Base-by-base conservation (phyloP, 2,797 vertebrate genomes). In the Gobio occitaniae region DNA sequence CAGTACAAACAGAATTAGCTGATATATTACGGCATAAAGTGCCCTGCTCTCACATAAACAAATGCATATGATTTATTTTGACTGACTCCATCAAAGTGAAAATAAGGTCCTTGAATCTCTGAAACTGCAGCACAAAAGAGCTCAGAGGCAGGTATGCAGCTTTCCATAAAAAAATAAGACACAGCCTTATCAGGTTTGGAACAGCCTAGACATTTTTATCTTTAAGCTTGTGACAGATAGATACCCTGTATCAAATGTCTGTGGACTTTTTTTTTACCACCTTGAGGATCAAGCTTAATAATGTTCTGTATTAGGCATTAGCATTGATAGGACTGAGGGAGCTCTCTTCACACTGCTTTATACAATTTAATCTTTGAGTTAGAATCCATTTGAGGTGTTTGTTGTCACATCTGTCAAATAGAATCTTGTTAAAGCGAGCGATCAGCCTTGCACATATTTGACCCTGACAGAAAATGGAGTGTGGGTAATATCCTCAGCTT, bases 131-230 rank as follows among this genome's bases (percentile, higher is more conserved):
- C 1, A 4, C 4, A 1, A 72, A 78, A 78, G 66, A 65, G 36
- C 66, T 86, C 2, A 25, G 47, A 75, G 44, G 65, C 70, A 75
- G 61, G 70, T 63, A 41, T 47, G 9, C 21, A 66, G 32, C 44
- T 82, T 50, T 80, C 59, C 56, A 44, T 66, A 38, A 78, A 25
- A 25, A 72, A 63, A 38, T n/a, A n/a, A n/a, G 41, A 50, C 36
- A 54, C 72, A 72, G 32, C 47, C 80, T 78, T 70, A 70, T 71
- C 74, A 86, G 56, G 56, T 61, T 80, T 80, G 9, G 17, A 63
- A 44, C 36, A 65, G 78, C 32, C 69, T 61, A 44, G 48, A 75
- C 63, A 32, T 77, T 32, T 44, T 52, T 63, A 81, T 61, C 59
- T 59, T 76, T 19, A 8, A 15, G 36, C 47, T 56, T 75, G 10